Conservation (phyloP, 2,888 invertebrate species). For the Chloroclysta siterata region DNA sequence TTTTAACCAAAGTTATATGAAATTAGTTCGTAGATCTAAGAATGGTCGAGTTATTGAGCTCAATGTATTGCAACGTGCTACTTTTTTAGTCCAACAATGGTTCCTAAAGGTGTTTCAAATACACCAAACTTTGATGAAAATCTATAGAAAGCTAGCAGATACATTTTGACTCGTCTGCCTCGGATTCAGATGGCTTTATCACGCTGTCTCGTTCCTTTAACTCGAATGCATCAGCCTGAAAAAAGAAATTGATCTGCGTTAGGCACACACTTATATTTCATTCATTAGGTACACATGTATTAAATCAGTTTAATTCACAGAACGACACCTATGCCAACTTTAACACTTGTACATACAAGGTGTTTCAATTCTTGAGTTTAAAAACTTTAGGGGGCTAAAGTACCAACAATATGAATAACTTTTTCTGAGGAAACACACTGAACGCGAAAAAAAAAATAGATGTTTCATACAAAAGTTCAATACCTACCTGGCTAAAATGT, state of each 20-base stretch:
- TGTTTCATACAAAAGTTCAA: no score
- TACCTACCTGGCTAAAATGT: no score
- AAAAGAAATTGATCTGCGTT: slow-evolving; percentile 32
- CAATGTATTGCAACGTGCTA: slow-evolving; percentile 14
- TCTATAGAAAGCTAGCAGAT: slow-evolving; percentile 63
- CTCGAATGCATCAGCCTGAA: slow-evolving; percentile 81
- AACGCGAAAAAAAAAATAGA: no score
- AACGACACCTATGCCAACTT: no score
- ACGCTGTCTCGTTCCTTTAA: slow-evolving; percentile 78
- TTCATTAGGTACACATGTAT: no score
- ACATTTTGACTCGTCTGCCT: slow-evolving; percentile 79
- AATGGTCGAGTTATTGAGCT: slow-evolving; percentile 8
- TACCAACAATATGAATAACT: no score
- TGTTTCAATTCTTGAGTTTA: no score
- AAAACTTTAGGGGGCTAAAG: no score
- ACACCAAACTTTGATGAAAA: slow-evolving; percentile 4
- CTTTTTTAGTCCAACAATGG: not conserved
- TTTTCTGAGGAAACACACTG: no score
- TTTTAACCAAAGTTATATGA: not conserved
- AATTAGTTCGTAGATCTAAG: slow-evolving; percentile 10
- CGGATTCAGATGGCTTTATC: slow-evolving; percentile 78
- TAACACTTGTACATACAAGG: no score
- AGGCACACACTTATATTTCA: no score
- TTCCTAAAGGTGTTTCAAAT: slow-evolving; percentile 17
- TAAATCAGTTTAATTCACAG: no score